Conservation (phyloP, 2,888 invertebrate genomes). For the Tolmerus cingulatus region DNA sequence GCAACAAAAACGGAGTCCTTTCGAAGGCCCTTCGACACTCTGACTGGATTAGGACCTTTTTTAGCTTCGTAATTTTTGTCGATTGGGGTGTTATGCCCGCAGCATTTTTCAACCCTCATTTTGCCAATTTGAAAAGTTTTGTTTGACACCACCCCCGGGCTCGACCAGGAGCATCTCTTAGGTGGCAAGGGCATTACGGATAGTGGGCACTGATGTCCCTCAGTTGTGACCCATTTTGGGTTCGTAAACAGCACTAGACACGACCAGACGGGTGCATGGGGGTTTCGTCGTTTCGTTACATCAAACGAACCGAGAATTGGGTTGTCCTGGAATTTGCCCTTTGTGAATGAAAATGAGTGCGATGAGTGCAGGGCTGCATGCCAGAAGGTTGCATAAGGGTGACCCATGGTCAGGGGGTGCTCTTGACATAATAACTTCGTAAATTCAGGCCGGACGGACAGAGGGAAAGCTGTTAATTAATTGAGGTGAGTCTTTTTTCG, state of each 20-base stretch:
- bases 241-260: background rate
- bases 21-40: background rate
- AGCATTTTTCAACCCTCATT: constrained; percentile 35
- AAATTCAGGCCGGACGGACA: background rate
- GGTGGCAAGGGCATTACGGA: background rate
- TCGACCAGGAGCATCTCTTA: background rate
- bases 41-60: constrained; percentile 9
- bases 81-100: constrained; percentile 33
- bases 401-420: background rate
- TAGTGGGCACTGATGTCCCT: background rate
- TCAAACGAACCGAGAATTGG: background rate
- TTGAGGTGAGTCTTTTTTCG: background rate
- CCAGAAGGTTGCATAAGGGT: background rate
- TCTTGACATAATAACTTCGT: background rate
- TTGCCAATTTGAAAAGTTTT: constrained; percentile 33
- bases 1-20: background rate
- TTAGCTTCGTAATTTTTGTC: constrained; percentile 31
- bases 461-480: background rate
- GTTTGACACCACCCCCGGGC: constrained; percentile 12
- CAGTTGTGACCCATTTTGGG: background rate
- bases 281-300: background rate
- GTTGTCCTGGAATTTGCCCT: background rate
- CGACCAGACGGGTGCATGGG: background rate
- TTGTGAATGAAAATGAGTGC: background rate
- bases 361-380: background rate